Evolutionary conservation across 2,113 vertebrate genomes (phyloP), one percentile per base, ranked within the genome.

Genomic region (Hippopotamus amphibius): DNA sequence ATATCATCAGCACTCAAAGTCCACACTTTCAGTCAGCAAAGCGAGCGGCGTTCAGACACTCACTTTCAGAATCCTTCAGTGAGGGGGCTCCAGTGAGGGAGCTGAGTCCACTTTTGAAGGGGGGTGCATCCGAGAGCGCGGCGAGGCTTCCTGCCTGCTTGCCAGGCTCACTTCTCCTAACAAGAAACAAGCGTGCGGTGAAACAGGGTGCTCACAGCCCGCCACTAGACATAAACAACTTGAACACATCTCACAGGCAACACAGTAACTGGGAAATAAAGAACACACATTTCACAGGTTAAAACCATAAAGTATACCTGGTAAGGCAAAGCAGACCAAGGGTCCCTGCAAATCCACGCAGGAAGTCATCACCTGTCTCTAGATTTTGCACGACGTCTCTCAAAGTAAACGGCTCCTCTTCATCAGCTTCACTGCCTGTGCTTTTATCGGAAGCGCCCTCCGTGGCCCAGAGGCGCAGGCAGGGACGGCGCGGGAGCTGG

Each of bases 131-230:
- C 3, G 98, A 98, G 93, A 98, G 97, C 2, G 98, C 98, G 14
- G 97, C 97, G 19, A 98, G 97, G 97, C 98, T 97, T 93, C 96
- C 98, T 30, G 93, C 83, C 3, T 41, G 93, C 96, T 98, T 98
- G 17, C 98, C 92, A 0, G 96, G 41, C 15, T 99, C 99, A 57
- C 87, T 97, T 97, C 98, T 99, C 99, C 99, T 99, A 97, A 43
- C 87, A 88, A 94, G 21, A 13, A 82, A 90, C 12, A 97, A 85
- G 0, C 0, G 59, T 12, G 55, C 90, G 69, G 85, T 24, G 19
- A 2, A 1, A 0, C 5, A 7, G 21, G 6, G 21, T 43, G 6
- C 85, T 2, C 46, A 65, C 4, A 2, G 7, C 22, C 41, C 30
- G 50, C 77, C 80, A 5, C 16, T 41, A 71, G 21, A 68, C 2